phyloP scores from a whole-genome alignment of 2,113 vertebrate genomes.

The Columba livia region DNA sequence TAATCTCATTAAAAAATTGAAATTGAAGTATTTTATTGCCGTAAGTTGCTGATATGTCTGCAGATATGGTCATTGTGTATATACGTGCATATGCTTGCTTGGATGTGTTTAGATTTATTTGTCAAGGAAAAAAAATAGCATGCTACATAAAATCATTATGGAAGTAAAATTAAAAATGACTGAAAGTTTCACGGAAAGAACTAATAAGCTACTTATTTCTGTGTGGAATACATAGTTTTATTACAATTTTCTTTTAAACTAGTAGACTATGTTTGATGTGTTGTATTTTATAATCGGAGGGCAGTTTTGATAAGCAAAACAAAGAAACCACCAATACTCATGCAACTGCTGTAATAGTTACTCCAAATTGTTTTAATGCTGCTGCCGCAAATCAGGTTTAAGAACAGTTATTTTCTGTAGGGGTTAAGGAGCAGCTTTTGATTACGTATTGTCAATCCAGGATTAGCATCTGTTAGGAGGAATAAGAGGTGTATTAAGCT shows the following conservation, averaged over 20 bases:
- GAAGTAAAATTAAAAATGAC: not conserved
- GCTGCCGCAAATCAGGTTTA: not conserved
- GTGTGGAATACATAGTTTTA: not conserved
- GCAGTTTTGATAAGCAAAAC: not conserved
- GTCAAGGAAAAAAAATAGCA: not conserved
- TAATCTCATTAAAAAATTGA: not conserved
- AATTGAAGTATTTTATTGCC: not conserved
- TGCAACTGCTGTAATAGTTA: not conserved
- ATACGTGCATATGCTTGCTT: not conserved
- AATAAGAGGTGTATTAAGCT: conserved; percentile 73
- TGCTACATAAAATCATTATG: not conserved
- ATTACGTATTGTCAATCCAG: conserved; percentile 17
- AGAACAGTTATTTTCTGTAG: conserved; percentile 14
- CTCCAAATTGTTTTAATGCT: not conserved
- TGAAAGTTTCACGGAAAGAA: not conserved
- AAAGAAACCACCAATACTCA: not conserved
- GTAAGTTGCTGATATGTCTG: not conserved
- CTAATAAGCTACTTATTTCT: not conserved
- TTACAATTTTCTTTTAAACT: not conserved
- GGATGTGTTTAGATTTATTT: not conserved
- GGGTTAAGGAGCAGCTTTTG: conserved; percentile 37
- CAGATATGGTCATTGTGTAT: not conserved
- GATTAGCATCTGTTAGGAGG: conserved; percentile 34
- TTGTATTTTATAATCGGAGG: not conserved
- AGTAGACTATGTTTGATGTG: not conserved